phyloP scores from a whole-genome alignment of 2,888 invertebrate species.

The Congeria kusceri region DNA sequence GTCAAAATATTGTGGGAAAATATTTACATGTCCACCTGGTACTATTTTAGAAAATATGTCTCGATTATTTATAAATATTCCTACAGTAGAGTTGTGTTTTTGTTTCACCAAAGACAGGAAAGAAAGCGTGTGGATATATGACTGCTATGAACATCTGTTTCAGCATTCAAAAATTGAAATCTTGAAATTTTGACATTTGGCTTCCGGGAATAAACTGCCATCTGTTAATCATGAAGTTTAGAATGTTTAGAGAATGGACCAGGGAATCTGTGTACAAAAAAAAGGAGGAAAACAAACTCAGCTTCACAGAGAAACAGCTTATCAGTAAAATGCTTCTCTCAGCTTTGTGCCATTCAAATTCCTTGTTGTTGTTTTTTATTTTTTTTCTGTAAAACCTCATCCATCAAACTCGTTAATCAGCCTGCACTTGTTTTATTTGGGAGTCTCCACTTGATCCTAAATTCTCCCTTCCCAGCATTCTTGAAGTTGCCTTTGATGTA shows the following conservation, averaged over 20 bases:
- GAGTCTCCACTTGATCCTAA: slow-evolving; percentile 17
- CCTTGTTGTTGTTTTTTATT: slow-evolving; percentile 4
- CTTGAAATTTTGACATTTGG: slow-evolving; percentile 44
- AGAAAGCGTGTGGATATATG: not conserved
- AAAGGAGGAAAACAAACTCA: slow-evolving; percentile 37
- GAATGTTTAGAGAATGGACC: not conserved
- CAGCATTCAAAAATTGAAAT: slow-evolving; percentile 37
- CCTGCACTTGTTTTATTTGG: slow-evolving; percentile 45
- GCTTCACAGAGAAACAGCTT: slow-evolving; percentile 36
- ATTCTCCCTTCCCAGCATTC: not conserved
- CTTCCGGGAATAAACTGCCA: slow-evolving; percentile 25
- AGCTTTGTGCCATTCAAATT: not conserved
- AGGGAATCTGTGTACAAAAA: not conserved
- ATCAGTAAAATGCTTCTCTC: slow-evolving; percentile 37
- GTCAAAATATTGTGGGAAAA: slow-evolving; percentile 6
- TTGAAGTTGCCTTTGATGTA: slow-evolving; percentile 27
- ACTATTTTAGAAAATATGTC: slow-evolving; percentile 27
- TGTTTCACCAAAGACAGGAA: slow-evolving; percentile 29
- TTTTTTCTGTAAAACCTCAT: slow-evolving; percentile 48
- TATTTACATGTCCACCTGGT: slow-evolving; percentile 28
- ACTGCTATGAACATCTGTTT: slow-evolving; percentile 36
- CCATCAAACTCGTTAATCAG: slow-evolving; percentile 55
- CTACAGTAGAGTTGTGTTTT: slow-evolving; percentile 24
- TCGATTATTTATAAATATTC: slow-evolving; percentile 42
- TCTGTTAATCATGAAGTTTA: slow-evolving; percentile 39